Percentiles rank a stretch among this genome's conserved stretches.
phyloP scores from a whole-genome alignment of 2,797 vertebrate genomes.

The Hypotaenidia okinawae region DNA sequence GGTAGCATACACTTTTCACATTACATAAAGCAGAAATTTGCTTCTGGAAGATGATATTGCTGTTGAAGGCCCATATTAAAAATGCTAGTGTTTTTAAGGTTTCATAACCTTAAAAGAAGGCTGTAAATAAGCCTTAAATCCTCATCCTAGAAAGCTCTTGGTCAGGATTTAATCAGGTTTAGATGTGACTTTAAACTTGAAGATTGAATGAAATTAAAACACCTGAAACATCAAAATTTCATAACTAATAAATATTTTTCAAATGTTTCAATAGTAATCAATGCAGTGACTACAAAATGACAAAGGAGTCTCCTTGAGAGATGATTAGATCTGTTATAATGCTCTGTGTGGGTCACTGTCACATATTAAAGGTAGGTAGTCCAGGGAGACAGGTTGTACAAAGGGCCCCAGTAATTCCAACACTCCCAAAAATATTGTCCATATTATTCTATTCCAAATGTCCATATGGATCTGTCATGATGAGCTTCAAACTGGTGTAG shows the following conservation, averaged over 20 bases:
- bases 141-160: neutral
- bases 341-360: neutral
- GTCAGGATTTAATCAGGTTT: neutral
- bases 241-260: neutral
- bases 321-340: neutral
- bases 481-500: neutral
- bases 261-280: neutral
- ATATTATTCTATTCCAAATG: neutral
- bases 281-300: neutral
- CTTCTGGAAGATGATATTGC: neutral
- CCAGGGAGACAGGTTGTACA: neutral
- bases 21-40: constrained; percentile 14
- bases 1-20: constrained; percentile 18
- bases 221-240: neutral
- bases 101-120: neutral
- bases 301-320: neutral
- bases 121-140: neutral
- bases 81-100: neutral
- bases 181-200: neutral
- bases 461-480: neutral
- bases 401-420: neutral
- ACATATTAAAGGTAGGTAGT: neutral
- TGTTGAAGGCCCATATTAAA: neutral
- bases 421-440: neutral
- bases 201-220: neutral